Evolutionary conservation across 2,888 invertebrate genomes (phyloP).

Genomic region (Anorthoa munda): DNA sequence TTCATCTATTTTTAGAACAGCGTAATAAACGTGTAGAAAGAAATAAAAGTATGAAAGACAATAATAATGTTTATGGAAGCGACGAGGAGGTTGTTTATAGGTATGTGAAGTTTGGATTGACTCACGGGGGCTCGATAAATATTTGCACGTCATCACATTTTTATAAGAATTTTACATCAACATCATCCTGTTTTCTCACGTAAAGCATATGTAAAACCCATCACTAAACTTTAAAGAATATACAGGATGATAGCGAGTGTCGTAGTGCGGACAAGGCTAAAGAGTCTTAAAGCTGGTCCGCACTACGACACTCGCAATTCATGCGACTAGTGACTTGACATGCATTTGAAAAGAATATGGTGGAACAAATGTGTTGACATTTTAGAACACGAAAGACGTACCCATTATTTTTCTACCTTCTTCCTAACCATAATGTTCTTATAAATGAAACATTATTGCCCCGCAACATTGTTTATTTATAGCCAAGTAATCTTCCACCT

Average conservation of each 20-base stretch:
- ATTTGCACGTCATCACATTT: slow-evolving; percentile 21
- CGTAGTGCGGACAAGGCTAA: too few relatives aligned
- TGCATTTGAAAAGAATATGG: background rate
- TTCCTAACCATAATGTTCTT: background rate
- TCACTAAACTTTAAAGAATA: too few relatives aligned
- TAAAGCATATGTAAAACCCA: too few relatives aligned
- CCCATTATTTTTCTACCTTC: background rate
- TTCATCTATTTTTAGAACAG: slow-evolving; percentile 10
- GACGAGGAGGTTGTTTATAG: slow-evolving; percentile 4
- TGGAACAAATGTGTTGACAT: background rate
- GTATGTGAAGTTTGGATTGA: slow-evolving; percentile 23
- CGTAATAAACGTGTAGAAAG: slow-evolving; percentile 10
- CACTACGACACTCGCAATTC: too few relatives aligned
- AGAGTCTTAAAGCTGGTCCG: too few relatives aligned
- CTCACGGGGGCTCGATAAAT: slow-evolving; percentile 15
- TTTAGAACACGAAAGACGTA: background rate
- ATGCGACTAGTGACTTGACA: background rate
- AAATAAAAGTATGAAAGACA: slow-evolving; percentile 21
- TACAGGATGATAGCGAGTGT: too few relatives aligned
- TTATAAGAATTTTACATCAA: slow-evolving; percentile 2
- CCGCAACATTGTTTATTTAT: background rate
- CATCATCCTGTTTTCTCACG: background rate
- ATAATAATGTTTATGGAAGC: slow-evolving; percentile 24
- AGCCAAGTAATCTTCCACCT: too few relatives aligned
- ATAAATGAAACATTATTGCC: background rate